These are phyloP conservation scores for Tachina grossa DNA, from an alignment of 2,888 invertebrate genomes.

Conservation along the genomic window DNA sequence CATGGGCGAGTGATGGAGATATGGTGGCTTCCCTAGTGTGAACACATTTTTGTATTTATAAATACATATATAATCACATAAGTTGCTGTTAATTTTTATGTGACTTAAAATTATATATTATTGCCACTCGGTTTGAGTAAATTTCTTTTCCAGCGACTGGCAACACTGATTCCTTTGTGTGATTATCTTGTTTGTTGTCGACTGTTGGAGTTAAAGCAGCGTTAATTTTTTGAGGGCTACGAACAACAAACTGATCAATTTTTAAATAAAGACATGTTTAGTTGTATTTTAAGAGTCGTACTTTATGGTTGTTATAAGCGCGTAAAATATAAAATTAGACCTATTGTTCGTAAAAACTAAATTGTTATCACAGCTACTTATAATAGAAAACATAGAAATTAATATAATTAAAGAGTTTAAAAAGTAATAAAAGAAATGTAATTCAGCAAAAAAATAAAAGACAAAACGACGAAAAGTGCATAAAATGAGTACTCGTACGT, in stretches of 20 bases:
- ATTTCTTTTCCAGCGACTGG: not conserved
- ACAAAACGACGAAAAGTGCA: not conserved
- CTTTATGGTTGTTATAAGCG: slow-evolving; percentile 70
- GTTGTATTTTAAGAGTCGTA: slow-evolving; percentile 71
- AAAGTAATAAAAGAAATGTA: not conserved
- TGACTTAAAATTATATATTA: too few species aligned
- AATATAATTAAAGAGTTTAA: slow-evolving; percentile 2
- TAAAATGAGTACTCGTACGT: not conserved
- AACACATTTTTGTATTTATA: too few species aligned
- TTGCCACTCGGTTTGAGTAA: too few species aligned
- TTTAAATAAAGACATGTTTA: slow-evolving; percentile 58
- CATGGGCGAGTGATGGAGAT: too few species aligned
- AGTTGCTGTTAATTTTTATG: too few species aligned
- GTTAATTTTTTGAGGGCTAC: slow-evolving; percentile 30
- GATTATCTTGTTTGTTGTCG: not conserved
- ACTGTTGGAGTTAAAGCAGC: slow-evolving; percentile 50
- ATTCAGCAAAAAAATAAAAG: not conserved
- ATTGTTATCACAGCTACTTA: not conserved
- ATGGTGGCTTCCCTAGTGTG: too few species aligned
- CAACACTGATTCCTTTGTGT: not conserved
- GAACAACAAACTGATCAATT: slow-evolving; percentile 63
- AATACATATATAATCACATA: too few species aligned
- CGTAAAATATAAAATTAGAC: slow-evolving; percentile 43
- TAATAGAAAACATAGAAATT: slow-evolving; percentile 4
- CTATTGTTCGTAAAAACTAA: not conserved